Evolutionary conservation across 2,113 vertebrate genomes (phyloP), one percentile per base, ranked within the genome.

Genomic region (Myiopsitta monachus): DNA sequence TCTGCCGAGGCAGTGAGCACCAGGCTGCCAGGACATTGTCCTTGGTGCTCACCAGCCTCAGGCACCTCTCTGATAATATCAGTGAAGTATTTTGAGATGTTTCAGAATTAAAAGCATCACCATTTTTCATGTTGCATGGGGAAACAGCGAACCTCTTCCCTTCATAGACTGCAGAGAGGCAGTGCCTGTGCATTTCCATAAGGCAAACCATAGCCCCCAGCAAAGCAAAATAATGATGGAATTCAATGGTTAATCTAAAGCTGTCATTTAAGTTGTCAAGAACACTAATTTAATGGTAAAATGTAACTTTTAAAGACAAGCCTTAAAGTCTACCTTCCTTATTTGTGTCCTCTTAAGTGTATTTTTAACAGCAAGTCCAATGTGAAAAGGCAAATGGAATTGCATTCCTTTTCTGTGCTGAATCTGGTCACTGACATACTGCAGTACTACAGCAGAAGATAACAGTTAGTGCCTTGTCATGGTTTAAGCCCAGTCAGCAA

Each of bases 1-100:
- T 16, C 26, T 7, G 23, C 36, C 0, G 6, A 46, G 38, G 12
- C 4, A 6, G 23, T 14, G 26, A 87, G 51, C 2, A 1, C 61
- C 69, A 4, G 54, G 73, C 82, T 70, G 59, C 69, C 0, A 3
- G 64, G 66, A 64, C 28, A 7, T 9, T 14, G 27, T 31, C 46
- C 19, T 18, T 3, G 27, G 9, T 1, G 3, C 10, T 30, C 5
- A 0, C 8, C 6, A 68, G 27, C 57, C 28, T 38, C 74, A 14
- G 70, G 63, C 64, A 81, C 44, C 49, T 31, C 76, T 16, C 2
- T 26, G 61, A 47, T 27, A 78, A 38, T 3, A 54, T 0, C 7
- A 30, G 3, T 2, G 28, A 88, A 51, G 18, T 57, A 11, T 43
- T 68, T 33, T 2, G 51, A 86, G 64, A 64, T 11, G n/a, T 24